Percentiles rank a stretch among this genome's conserved stretches.
These are phyloP conservation scores for Notodonta ziczac DNA, from an alignment of 2,888 invertebrate species.

Conservation along the genomic window DNA sequence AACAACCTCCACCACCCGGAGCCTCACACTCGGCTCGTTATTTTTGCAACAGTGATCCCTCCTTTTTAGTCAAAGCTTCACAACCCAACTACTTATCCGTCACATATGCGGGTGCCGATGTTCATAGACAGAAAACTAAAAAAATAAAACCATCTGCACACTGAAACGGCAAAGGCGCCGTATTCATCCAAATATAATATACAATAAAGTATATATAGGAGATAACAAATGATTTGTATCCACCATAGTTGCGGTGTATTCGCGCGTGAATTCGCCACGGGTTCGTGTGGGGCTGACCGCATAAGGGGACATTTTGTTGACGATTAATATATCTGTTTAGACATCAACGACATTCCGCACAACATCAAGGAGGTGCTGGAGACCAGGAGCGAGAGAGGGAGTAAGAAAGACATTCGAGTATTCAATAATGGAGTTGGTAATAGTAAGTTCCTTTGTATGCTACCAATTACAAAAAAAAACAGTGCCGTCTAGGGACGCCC, in stretches of 20 bases:
- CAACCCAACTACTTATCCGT: too few relatives aligned
- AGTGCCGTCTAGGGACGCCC: too few relatives aligned
- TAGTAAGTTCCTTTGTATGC: too few relatives aligned
- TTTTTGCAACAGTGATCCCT: too few relatives aligned
- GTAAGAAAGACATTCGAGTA: too few relatives aligned
- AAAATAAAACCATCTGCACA: conserved; percentile 25
- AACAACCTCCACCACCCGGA: too few relatives aligned
- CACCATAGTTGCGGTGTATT: conserved; percentile 42
- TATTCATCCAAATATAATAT: conserved; percentile 31
- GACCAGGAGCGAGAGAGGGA: too few relatives aligned
- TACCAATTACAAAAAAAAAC: too few relatives aligned
- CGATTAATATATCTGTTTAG: conserved; percentile 12
- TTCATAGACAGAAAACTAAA: conserved; percentile 1
- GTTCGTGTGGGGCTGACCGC: conserved; percentile 48
- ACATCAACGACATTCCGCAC: neutral
- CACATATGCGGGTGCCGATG: neutral
- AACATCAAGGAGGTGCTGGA: too few relatives aligned
- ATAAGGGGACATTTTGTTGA: conserved; percentile 36
- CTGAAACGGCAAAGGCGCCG: conserved; percentile 30
- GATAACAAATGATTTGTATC: conserved; percentile 58
- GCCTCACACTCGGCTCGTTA: too few relatives aligned
- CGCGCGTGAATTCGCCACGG: conserved; percentile 47
- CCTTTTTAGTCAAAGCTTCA: too few relatives aligned
- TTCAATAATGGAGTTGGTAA: too few relatives aligned
- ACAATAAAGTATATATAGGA: conserved; percentile 36